Conservation (phyloP, 53 echinoderm and acorn worm genomes). For the Glandiceps talaboti region DNA sequence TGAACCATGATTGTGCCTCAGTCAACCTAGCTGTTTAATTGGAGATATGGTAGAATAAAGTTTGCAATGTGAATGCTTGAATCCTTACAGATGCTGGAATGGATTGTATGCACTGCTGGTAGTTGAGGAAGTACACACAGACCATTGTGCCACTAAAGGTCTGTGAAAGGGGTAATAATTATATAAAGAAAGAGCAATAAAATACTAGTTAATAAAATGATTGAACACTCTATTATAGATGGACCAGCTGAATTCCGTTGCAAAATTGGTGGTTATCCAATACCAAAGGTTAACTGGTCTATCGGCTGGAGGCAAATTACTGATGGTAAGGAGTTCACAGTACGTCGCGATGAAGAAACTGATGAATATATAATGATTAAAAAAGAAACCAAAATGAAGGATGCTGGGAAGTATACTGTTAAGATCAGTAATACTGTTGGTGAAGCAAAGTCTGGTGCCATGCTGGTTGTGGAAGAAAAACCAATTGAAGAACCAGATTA, state of each 20-base stretch:
- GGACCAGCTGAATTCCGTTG: slow-evolving; percentile 68
- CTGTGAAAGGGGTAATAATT: no score
- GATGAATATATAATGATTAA: slow-evolving; percentile 62
- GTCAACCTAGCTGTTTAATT: no score
- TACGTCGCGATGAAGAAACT: slow-evolving; percentile 49
- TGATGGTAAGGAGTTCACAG: slow-evolving; percentile 47
- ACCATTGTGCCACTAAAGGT: no score
- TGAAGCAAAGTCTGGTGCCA: slow-evolving; percentile 47
- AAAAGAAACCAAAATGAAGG: slow-evolving; percentile 46
- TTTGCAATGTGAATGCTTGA: no score
- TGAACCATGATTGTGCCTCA: no score
- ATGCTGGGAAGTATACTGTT: slow-evolving; percentile 94
- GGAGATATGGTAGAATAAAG: no score
- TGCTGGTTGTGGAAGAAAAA: slow-evolving; percentile 50
- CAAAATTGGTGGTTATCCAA: slow-evolving; percentile 62
- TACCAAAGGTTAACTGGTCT: slow-evolving; percentile 61
- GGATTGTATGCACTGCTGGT: no score
- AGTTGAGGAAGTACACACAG: no score
- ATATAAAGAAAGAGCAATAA: no score
- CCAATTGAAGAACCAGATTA: slow-evolving; percentile 50
- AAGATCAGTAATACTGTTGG: slow-evolving; percentile 64
- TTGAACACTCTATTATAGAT: slow-evolving; percentile 42
- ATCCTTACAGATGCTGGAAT: no score
- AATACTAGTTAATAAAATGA: no score
- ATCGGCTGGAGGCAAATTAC: slow-evolving; percentile 88